These are phyloP conservation scores for Salarias fasciatus DNA, from an alignment of 2,797 vertebrate species.

Conservation along the genomic window DNA sequence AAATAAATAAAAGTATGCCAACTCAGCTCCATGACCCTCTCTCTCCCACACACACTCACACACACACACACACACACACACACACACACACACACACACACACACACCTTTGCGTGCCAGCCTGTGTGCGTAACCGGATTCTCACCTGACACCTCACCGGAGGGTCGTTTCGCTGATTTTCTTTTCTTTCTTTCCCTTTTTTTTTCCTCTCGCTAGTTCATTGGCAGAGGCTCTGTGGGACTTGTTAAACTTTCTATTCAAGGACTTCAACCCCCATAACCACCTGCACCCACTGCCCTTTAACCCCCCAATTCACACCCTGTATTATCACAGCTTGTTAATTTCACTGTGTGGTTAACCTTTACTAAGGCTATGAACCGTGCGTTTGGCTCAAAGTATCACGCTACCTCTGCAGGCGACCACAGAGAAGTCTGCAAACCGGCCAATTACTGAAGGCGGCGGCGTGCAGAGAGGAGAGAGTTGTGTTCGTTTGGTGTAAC, in stretches of 20 bases:
- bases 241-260: conserved; percentile 71
- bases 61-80: too few species aligned
- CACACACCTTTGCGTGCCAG: conserved; percentile 23
- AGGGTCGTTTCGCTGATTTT: conserved; percentile 40
- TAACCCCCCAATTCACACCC: conserved; percentile 55
- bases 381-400: conserved; percentile 43
- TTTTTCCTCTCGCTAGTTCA: conserved; percentile 33
- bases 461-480: conserved; percentile 10
- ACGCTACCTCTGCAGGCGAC: conserved; percentile 35
- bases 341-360: conserved; percentile 75
- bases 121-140: conserved; percentile 44
- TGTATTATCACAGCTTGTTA: conserved; percentile 77
- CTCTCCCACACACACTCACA: too few species aligned
- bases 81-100: conserved; percentile 14
- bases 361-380: conserved; percentile 58
- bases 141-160: conserved; percentile 71
- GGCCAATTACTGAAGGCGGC: conserved; percentile 37
- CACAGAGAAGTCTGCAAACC: conserved; percentile 41
- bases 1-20: conserved; percentile 19
- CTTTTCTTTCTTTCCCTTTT: conserved; percentile 46
- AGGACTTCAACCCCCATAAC: conserved; percentile 68
- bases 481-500: conserved; percentile 36
- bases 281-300: conserved; percentile 64
- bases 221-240: conserved; percentile 48
- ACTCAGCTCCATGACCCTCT: conserved; percentile 13